Evolutionary conservation across 2,797 vertebrate species (phyloP).

Genomic region (Apodemus agrarius): DNA sequence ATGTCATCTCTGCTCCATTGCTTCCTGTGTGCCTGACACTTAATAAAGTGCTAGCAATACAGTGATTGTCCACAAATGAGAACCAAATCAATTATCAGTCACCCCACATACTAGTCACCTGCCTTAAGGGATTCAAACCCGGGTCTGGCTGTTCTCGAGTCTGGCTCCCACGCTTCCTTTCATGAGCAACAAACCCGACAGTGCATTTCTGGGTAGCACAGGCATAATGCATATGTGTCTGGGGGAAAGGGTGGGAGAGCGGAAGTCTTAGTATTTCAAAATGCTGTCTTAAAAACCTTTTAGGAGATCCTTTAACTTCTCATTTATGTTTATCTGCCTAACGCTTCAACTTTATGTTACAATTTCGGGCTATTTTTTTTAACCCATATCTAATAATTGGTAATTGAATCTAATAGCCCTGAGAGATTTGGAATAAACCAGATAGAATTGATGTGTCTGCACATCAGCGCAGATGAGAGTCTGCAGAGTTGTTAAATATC

Average conservation of each 20-base stretch:
- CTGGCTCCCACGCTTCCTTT: neutral
- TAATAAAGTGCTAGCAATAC: neutral
- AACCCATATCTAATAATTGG: slow-evolving; percentile 42
- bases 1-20: neutral
- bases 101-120: neutral
- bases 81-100: neutral
- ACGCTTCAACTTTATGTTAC: slow-evolving; percentile 19
- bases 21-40: neutral
- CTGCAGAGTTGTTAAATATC: neutral
- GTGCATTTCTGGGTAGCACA: slow-evolving; percentile 29
- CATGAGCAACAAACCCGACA: neutral
- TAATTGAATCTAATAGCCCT: slow-evolving; percentile 57
- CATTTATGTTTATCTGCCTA: slow-evolving; percentile 51
- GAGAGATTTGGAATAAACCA: slow-evolving; percentile 46
- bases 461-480: neutral
- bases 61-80: neutral
- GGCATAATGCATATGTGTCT: neutral
- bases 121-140: neutral
- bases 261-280: slow-evolving; percentile 45
- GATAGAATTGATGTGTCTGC: slow-evolving; percentile 31
- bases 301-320: slow-evolving; percentile 33
- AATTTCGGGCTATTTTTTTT: slow-evolving; percentile 37
- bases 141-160: neutral
- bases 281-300: neutral
- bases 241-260: neutral